A percentile compares a stretch with the other conserved stretches of the same genome.
phyloP scores from a whole-genome alignment of 2,113 vertebrate species.

The Hyla sarda region DNA sequence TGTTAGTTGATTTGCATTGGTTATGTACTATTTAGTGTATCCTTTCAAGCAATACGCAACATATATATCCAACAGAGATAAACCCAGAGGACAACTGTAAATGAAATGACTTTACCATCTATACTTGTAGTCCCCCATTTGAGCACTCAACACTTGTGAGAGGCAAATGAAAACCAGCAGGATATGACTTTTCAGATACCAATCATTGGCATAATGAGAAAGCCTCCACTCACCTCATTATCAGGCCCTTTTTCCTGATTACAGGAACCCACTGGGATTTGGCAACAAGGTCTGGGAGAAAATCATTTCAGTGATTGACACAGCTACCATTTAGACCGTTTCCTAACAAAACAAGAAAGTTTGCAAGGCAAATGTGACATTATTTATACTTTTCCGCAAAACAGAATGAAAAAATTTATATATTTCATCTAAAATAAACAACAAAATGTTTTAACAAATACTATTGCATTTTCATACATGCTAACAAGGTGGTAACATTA shows the following conservation, averaged over 20 bases:
- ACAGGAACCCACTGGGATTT: constrained; percentile 47
- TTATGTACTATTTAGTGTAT: constrained; percentile 1
- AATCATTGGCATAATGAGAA: constrained; percentile 54
- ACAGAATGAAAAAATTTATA: not conserved
- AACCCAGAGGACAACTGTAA: not conserved
- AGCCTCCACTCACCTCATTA: constrained; percentile 41
- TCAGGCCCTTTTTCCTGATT: constrained; percentile 42
- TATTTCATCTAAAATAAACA: not conserved
- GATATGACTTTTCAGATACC: constrained; percentile 48
- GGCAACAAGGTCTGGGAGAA: constrained; percentile 40
- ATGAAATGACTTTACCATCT: constrained; percentile 34
- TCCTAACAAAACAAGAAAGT: constrained; percentile 35
- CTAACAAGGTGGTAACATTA: too few species aligned
- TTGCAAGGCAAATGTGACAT: not conserved
- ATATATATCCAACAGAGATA: constrained; percentile 13
- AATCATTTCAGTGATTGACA: constrained; percentile 54
- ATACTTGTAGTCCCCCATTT: constrained; percentile 9
- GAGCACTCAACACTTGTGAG: constrained; percentile 26
- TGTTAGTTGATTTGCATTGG: not conserved
- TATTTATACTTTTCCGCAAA: not conserved
- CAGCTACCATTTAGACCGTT: constrained; percentile 44
- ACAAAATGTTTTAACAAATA: not conserved
- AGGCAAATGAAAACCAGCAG: constrained; percentile 52
- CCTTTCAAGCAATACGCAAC: not conserved
- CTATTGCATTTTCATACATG: not conserved